Base-by-base conservation (phyloP, 92 coral and sea anemone genomes). In the Isaurus tuberculatus region DNA sequence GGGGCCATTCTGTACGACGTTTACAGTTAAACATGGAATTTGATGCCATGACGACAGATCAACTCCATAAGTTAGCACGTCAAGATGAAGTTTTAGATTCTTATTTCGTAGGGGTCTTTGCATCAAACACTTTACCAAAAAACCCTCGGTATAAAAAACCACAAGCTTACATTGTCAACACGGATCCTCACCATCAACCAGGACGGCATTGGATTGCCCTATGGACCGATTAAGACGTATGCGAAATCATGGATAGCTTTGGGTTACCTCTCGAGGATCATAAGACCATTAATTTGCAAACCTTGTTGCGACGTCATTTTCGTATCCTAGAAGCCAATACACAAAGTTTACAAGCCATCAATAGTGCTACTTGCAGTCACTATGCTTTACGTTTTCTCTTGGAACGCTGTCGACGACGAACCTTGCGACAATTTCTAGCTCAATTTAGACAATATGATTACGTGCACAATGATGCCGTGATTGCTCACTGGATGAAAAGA, bases 161-260 rank as follows among this genome's bases (percentile, higher is more conserved):
- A 0, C 61, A 53, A 53, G 61, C 23, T 2, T 53, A 53, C 25
- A 53, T 53, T 8, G 61, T 53, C 4, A 53, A 53, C 5, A 53
- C 61, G 0, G 61, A 53, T 0, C 17, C 7, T 7, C 0, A 9
- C 7, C 10, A 22, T 17, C 2, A 31, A 17, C 44, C 43, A 3
- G 72, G 72, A 11, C 10, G 23, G 15, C 72, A 67, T 22, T 67
- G 72, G 72, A 67, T 67, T 32, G 72, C 72, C 13, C 2, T 67
- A 5, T 67, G 44, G 72, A 67, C 48, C 23, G 1, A 30, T 15
- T 43, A 19, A 2, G 25, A 32, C 4, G 43, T 19, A 4, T 67
- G 72, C 1, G 72, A 67, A 17, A 67, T 11, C 0, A 31, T 31
- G 72, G 72, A 67, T 8, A 67, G 72, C 23, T 67, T 30, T 32